Conservation (phyloP, 2,113 vertebrate species). For the Cinclus mexicanus region DNA sequence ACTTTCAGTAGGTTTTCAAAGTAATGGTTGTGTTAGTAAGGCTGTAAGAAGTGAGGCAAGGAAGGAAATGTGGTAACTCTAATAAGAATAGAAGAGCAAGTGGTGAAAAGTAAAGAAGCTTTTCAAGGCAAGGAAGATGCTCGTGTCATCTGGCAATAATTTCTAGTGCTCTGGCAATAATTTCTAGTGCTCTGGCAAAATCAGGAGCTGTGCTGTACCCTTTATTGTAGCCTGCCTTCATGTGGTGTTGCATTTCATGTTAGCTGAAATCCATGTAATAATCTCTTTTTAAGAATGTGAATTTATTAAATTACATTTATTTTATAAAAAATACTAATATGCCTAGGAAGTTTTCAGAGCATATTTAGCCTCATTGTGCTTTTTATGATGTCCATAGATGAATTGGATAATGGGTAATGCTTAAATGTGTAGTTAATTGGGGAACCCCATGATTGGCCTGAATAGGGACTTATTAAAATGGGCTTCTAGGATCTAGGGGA, state of each 20-base stretch:
- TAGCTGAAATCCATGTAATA: background rate
- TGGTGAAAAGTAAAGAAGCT: background rate
- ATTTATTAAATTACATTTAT: background rate
- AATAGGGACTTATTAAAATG: background rate
- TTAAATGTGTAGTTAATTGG: background rate
- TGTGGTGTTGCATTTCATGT: background rate
- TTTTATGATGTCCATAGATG: background rate
- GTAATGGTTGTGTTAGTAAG: background rate
- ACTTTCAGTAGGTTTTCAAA: background rate
- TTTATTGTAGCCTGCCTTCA: background rate
- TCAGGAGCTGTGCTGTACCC: background rate
- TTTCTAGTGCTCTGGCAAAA: background rate
- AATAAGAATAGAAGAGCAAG: background rate
- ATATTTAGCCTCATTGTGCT: background rate
- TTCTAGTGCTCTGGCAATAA: background rate
- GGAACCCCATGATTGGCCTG: background rate
- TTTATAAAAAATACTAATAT: background rate
- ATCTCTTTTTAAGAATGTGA: background rate
- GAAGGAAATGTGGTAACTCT: background rate
- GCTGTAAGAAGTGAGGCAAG: background rate
- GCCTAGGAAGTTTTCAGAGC: background rate
- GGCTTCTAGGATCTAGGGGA: background rate
- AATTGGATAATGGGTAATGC: background rate
- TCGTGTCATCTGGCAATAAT: background rate
- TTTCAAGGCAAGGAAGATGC: background rate